A percentile compares a stretch with the other conserved stretches of the same genome.
Evolutionary conservation across 2,888 invertebrate genomes (phyloP).

Genomic region (Tipula vernalis): DNA sequence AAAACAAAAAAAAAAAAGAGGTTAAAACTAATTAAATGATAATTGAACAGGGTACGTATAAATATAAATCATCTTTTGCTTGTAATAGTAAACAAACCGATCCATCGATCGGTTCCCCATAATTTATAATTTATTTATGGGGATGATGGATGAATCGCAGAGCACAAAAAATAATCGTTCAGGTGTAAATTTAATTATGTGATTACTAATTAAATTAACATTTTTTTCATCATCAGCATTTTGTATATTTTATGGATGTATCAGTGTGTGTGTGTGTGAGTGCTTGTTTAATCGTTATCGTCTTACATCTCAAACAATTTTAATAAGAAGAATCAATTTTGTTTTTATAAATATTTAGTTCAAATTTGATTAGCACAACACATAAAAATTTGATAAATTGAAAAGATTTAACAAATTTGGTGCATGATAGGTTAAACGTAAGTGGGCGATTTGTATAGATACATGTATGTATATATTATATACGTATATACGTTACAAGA

Average conservation of each 20-base stretch:
- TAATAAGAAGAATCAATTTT: background rate
- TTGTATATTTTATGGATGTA: background rate
- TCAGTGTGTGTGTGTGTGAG: background rate
- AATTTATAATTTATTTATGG: background rate
- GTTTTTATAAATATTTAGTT: background rate
- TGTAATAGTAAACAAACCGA: background rate
- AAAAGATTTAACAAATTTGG: background rate
- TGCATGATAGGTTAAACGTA: background rate
- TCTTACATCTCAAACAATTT: background rate
- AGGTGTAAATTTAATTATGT: background rate
- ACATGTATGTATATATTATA: too few relatives aligned
- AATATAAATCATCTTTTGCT: background rate
- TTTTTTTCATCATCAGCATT: background rate
- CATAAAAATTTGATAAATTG: background rate
- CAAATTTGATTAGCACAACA: background rate
- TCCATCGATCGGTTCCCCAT: background rate
- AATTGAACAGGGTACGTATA: background rate
- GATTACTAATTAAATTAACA: background rate
- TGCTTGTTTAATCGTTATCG: background rate
- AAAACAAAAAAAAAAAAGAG: background rate
- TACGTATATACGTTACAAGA: background rate
- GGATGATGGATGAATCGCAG: background rate
- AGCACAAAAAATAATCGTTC: background rate
- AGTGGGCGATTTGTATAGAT: background rate
- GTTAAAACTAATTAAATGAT: background rate